Conservation (phyloP, 1,140 invertebrate genomes). For the Gonioctena quinquepunctata region DNA sequence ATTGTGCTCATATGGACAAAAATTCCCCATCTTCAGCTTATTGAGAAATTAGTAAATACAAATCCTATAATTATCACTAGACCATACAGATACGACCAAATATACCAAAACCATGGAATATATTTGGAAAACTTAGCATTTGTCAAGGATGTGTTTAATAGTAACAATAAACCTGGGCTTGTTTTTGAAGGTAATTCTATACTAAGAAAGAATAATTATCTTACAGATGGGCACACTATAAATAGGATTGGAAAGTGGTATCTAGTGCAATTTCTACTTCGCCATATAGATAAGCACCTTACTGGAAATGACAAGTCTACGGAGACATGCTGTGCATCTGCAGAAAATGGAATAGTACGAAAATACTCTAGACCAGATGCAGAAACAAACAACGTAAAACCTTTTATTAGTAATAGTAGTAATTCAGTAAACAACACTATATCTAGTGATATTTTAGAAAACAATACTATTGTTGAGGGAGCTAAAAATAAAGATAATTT, state of each 20-base stretch:
- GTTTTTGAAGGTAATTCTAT: slow-evolving; percentile 4
- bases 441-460: not conserved
- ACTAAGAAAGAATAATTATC: not conserved
- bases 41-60: not conserved
- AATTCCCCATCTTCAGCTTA: slow-evolving; percentile 6
- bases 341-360: not conserved
- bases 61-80: slow-evolving; percentile 1
- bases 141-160: not conserved
- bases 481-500: not conserved
- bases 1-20: slow-evolving; percentile 7
- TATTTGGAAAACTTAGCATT: slow-evolving; percentile 8
- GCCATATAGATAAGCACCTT: slow-evolving; percentile 1
- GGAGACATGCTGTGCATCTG: slow-evolving; percentile 2
- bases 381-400: slow-evolving; percentile 2
- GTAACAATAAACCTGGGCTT: not conserved
- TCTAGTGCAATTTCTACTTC: not conserved
- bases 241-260: slow-evolving; percentile 6
- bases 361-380: not conserved
- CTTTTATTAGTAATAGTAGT: too few species aligned
- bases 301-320: not conserved
- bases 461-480: too few species aligned
- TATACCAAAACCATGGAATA: slow-evolving; percentile 5
- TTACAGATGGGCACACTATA: not conserved
- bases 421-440: slow-evolving; percentile 1
- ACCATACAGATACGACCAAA: slow-evolving; percentile 3